Evolutionary conservation across 2,797 vertebrate species (phyloP), one percentile per base, ranked within the genome.

Genomic region (Aythya fuligula): DNA sequence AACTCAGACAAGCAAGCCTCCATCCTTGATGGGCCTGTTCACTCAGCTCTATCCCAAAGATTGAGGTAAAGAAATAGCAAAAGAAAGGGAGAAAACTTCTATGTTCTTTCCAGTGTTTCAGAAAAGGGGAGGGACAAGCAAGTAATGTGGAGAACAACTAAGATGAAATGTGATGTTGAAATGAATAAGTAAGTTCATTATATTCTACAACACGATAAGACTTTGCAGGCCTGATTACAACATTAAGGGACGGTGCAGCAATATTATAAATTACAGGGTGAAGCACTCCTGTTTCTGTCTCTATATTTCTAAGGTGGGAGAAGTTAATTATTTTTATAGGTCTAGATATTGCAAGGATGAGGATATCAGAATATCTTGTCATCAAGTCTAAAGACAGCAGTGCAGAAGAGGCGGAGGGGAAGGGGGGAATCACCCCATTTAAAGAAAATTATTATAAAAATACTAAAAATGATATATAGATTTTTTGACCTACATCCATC

Each of bases 261-360:
- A 94, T 97, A 93, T 94, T 97, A 97, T 97, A 97, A 97, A 98
- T 98, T 97, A 98, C 97, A 94, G 71, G 96, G 94, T 97, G 97
- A 95, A 95, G 94, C 85, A 93, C 96, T 97, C 93, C 91, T 96
- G 95, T 72, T 97, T 87, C 97, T 84, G 83, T 96, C 95, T 97
- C 97, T 96, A 95, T 95, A 79, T 96, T 97, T 98, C 96, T 97
- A 94, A 90, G 93, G 95, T 93, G 49, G 93, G 97, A 98, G 97
- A 97, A 98, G 97, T 97, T 98, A 97, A 98, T 98, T 98, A 97
- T 98, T 97, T 97, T 97, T 96, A 96, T 96, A 97, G 97, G 97
- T 93, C 93, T 96, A 97, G 96, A 97, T 95, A 97, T 97, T 97
- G 95, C 93, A 91, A 96, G 96, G 94, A 84, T 61, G 32, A 95